Conservation (phyloP, 2,797 vertebrate genomes). For the Halcyon leucocephala region DNA sequence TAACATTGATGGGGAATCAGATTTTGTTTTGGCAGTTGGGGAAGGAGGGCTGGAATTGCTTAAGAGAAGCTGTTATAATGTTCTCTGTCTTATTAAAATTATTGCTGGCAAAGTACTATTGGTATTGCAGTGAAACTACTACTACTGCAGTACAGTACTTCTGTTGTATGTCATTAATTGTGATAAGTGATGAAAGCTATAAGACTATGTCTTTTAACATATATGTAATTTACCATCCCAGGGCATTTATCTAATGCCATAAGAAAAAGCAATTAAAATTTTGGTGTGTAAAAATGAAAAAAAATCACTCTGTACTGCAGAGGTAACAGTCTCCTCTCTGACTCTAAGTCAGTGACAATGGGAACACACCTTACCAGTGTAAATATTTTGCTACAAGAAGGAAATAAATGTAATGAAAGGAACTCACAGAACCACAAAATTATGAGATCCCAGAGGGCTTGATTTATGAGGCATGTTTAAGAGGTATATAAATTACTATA, state of each 20-base stretch:
- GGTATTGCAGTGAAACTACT: neutral
- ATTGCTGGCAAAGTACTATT: neutral
- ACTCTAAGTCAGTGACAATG: neutral
- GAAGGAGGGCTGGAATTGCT: neutral
- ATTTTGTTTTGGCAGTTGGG: neutral
- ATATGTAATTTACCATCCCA: neutral
- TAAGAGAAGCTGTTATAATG: neutral
- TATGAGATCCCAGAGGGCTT: neutral
- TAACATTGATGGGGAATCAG: neutral
- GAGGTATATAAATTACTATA: neutral
- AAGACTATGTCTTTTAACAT: neutral
- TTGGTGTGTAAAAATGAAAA: neutral
- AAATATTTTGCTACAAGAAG: neutral
- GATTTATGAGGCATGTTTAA: neutral
- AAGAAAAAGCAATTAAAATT: neutral
- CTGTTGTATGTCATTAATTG: neutral
- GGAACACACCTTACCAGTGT: neutral
- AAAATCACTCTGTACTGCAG: neutral
- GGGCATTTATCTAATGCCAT: neutral
- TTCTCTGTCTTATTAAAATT: neutral
- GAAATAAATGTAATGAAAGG: neutral
- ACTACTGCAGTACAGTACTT: neutral
- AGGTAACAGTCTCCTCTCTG: neutral
- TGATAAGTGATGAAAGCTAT: neutral
- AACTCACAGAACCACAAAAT: neutral